Evolutionary conservation across 2,888 invertebrate species (phyloP), one percentile per base, ranked within the genome.

Genomic region (Campoletis raptor): DNA sequence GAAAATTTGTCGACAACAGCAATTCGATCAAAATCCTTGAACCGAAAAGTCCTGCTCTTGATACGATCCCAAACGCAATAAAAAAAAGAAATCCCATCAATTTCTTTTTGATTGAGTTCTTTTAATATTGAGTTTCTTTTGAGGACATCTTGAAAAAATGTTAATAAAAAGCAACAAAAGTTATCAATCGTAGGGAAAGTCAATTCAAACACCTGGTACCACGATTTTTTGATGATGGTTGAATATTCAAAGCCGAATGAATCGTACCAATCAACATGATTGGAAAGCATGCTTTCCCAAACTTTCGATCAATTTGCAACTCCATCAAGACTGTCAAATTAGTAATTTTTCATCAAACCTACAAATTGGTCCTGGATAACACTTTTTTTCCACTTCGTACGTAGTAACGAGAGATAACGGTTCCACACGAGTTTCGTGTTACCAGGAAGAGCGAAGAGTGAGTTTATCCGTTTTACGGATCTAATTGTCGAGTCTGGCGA

Each of bases 361-460:
- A 66, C 77, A 76, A 24, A 73, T 81, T 24, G 30, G 66, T 15
- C 48, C n/a, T 52, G 54, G 2, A 69, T 42, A 5, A n/a, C 36
- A 6, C 30, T 78, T 48, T n/a, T 61, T 81, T 57, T 21, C 3
- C 12, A 12, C n/a, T n/a, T 12, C 52, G 66, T 69, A 61, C 12
- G 66, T 52, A 24, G 15, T 30, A 21, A 82, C 37, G 8, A 40
- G 48, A 72, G 66, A 30, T 78, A 57, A 73, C 73, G 74, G 83
- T 85, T 77, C 81, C 84, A 84, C 91, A 90, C 90, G 91, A 88
- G 92, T 90, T 91, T 92, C 90, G 89, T 89, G 90, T 92, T 92
- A 92, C 92, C 92, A 87, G 92, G 92, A 92, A 92, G 92, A 92
- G 89, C 90, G 91, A 92, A 92, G 91, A 91, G 89, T 88, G 88